Percentiles rank a stretch among this genome's conserved stretches.
Conservation (phyloP, 2,797 vertebrate species). For the Pipistrellus pygmaeus region DNA sequence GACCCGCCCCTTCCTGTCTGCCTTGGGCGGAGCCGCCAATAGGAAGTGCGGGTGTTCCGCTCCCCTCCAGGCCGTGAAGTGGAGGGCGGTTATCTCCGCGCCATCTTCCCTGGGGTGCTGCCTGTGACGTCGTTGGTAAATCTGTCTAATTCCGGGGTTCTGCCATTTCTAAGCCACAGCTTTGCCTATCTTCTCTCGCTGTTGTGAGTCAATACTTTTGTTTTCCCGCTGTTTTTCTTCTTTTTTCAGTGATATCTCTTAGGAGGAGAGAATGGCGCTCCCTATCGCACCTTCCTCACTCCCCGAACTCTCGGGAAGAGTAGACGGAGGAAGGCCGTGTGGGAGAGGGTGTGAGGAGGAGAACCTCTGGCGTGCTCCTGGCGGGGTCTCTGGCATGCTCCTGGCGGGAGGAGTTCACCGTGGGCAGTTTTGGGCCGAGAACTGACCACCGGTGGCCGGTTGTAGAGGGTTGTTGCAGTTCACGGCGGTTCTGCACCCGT, state of each 20-base stretch:
- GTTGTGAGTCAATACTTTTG: not conserved
- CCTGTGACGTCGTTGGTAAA: not conserved
- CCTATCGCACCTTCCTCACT: fast-evolving
- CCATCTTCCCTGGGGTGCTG: not conserved
- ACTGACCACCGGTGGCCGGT: not conserved
- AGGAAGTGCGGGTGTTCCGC: not conserved
- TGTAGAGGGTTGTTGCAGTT: not conserved
- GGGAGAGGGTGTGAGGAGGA: no score
- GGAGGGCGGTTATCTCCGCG: fast-evolving
- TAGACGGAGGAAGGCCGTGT: not conserved
- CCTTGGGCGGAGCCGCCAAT: not conserved
- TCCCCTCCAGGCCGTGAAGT: fast-evolving
- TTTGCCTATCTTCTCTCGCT: not conserved
- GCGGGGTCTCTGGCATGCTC: no score
- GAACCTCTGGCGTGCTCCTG: not conserved
- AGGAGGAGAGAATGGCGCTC: not conserved
- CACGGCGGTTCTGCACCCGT: fast-evolving
- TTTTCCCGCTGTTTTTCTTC: not conserved
- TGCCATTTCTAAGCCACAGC: fast-evolving
- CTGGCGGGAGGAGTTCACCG: fast-evolving
- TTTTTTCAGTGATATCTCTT: not conserved
- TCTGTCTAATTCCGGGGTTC: not conserved
- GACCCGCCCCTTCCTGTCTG: not conserved
- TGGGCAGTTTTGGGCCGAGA: not conserved
- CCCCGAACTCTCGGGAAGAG: not conserved